Conservation (phyloP, 1,140 invertebrate species). For the Asbolus verrucosus region DNA sequence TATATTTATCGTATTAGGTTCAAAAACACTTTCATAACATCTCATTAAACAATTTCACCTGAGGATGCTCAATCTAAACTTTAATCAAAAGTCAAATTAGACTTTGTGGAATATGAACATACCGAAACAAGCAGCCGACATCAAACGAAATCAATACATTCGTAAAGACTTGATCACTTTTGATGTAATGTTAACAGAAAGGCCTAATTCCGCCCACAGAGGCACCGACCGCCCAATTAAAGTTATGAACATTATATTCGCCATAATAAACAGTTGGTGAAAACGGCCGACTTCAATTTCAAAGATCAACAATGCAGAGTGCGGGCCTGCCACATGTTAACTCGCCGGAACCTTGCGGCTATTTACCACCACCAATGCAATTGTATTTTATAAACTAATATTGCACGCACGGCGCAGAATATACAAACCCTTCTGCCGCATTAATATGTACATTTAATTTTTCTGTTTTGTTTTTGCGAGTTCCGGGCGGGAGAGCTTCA, state of each 20-base stretch:
- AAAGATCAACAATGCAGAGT: constrained; percentile 50
- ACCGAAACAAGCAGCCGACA: too few relatives aligned
- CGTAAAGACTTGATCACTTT: too few relatives aligned
- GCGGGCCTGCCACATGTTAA: constrained; percentile 28
- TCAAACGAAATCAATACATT: too few relatives aligned
- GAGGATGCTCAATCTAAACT: too few relatives aligned
- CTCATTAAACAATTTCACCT: too few relatives aligned
- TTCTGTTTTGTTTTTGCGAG: not conserved
- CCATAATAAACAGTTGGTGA: constrained; percentile 34
- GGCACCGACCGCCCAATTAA: constrained; percentile 2
- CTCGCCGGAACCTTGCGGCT: constrained; percentile 43
- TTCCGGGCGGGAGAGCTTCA: too few relatives aligned
- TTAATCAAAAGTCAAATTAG: too few relatives aligned
- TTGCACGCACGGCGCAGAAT: constrained; percentile 9
- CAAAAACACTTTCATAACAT: too few relatives aligned
- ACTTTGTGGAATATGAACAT: too few relatives aligned
- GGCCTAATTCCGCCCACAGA: constrained; percentile 6
- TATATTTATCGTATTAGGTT: too few relatives aligned
- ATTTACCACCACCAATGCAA: constrained; percentile 48
- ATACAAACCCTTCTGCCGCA: not conserved
- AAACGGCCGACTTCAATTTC: constrained; percentile 49
- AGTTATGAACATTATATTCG: constrained; percentile 33
- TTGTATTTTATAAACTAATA: constrained; percentile 44
- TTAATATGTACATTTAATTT: constrained; percentile 39
- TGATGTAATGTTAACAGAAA: constrained; percentile 24